A percentile compares a stretch with the other conserved stretches of the same genome.
phyloP scores from a whole-genome alignment of 2,797 vertebrate genomes.

The Clarias fuscus region DNA sequence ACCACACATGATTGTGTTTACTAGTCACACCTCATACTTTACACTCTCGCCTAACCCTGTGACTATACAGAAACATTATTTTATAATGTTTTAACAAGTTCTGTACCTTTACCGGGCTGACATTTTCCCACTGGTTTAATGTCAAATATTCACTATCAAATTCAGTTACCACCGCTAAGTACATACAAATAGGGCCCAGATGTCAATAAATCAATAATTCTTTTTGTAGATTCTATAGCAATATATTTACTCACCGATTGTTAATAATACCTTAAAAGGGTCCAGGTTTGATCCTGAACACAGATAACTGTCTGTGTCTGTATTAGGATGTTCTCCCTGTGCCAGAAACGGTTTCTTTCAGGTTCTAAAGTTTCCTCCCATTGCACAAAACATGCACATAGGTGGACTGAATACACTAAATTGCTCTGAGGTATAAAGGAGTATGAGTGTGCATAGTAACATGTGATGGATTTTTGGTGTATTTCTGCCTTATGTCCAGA shows the following conservation, averaged over 20 bases:
- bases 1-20: conserved; percentile 17
- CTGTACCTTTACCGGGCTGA: background rate
- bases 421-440: no score
- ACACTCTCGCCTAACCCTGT: background rate
- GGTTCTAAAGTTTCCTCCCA: background rate
- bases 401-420: background rate
- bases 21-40: background rate
- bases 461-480: background rate
- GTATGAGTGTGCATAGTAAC: background rate
- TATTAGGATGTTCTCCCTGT: background rate
- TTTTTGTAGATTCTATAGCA: background rate
- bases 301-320: background rate
- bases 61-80: background rate
- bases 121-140: background rate
- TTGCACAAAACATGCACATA: background rate
- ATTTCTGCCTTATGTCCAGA: background rate
- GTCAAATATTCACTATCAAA: background rate
- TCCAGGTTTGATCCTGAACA: background rate
- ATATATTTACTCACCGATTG: background rate
- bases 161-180: no score
- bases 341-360: background rate
- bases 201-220: no score
- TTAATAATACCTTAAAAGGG: background rate
- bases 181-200: background rate
- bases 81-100: background rate